Evolutionary conservation across 2,888 invertebrate genomes (phyloP), one percentile per base, ranked within the genome.

Genomic region (Nectonema munidae): DNA sequence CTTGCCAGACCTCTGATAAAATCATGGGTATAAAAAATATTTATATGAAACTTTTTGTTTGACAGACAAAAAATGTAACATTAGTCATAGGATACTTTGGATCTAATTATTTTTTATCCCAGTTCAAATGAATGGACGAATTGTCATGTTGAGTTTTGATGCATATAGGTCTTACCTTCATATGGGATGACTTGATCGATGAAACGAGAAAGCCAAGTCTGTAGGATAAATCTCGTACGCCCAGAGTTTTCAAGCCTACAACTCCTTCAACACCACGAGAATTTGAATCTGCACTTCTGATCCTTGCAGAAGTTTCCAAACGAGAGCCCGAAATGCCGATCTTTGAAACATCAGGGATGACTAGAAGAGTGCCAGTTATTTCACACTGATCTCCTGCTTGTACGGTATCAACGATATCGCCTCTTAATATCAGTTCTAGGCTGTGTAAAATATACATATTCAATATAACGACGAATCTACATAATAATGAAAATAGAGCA

Each of bases 341-440:
- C 0, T 70, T 69, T 1, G 73, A 70, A 1, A 95, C 74, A 57
- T 99, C 89, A 0, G 95, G 95, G 0, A 99, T 76, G 2, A 86
- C 89, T 49, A 99, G 83, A 13, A 95, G 60, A 1, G 83, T 74
- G 13, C 86, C 86, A 0, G 75, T 79, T 52, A 86, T 81, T 52
- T 83, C 79, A 49, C 76, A 79, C 48, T 63, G 59, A 49, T 69
- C 69, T 34, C 69, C 69, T 48, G 76, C 72, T 62, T 83, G 83
- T 1, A 89, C 81, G 17, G 69, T 68, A 57, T 95, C 95, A 0
- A 95, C 95, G 47, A 73, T 69, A 57, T 99, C 95, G 1, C 79
- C 81, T 45, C 89, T 63, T 38, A 99, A 58, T 46, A 95, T 69
- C 21, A 95, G 66, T 57, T 99, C 95, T 30, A 99, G 66, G 42